Base-by-base conservation (phyloP, 2,888 invertebrate species). In the Lymantria dispar region DNA sequence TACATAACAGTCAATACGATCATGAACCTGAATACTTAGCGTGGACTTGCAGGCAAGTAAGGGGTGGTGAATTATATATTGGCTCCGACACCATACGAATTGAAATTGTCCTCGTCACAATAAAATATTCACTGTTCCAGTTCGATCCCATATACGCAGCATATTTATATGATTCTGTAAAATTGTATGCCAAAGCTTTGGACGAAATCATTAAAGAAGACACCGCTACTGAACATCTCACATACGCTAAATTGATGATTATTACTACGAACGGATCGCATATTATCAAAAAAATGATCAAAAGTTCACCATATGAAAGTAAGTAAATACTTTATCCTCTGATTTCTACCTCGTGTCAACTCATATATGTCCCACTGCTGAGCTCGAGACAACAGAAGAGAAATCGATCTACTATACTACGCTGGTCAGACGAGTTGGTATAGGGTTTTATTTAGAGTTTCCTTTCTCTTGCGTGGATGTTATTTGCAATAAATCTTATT, bases 131-230 rank as follows among this genome's bases (percentile, higher is more conserved):
- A 14, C 8, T 40, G 33, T 57, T 93, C 56, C 91, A 97, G 96
- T 96, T 95, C 81, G 95, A 98, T 42, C 95, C 96, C 39, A 96
- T 98, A 64, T 97, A 97, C 80, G 98, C 98, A 52, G 98, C 97
- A 41, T 98, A 98, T 85, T 92, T 98, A 62, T 99, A 98, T 84
- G 99, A 99, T 88, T 97, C 99, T 0, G 96, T 99, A 38, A 95
- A 95, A 79, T 91, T 99, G 33, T 99, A 99, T 81, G 98, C 98
- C 15, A 93, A 93, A 63, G 98, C 98, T 0, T 89, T 98, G 64
- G 94, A 97, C 72, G 93, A 94, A 68, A 89, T 97, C 41, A 86
- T 98, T 51, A 90, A 93, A 56, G 88, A 92, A 67, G 91, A 93
- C 48, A 86, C 85, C 22, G 60, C 87, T 31, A 81, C 74, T 36